A percentile compares a stretch with the other conserved stretches of the same genome.
These are phyloP conservation scores for Dendrophyllia cribrosa DNA, from an alignment of 64 coral and sea anemone species.

Conservation along the genomic window DNA sequence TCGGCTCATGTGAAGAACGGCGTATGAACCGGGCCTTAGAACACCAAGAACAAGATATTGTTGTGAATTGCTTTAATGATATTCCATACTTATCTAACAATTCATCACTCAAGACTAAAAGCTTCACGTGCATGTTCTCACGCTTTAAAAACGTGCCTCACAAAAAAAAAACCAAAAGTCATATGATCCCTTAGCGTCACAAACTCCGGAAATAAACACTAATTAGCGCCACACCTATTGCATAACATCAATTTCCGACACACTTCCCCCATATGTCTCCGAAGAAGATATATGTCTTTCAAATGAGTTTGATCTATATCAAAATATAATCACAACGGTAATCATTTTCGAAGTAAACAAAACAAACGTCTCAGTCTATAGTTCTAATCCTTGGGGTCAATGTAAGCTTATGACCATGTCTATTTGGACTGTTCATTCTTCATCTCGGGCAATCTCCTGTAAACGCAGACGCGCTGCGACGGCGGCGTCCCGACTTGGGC, in stretches of 20 bases:
- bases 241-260: neutral
- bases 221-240: conserved; percentile 6
- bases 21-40: too few relatives aligned
- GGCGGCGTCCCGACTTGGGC: conserved; percentile 59
- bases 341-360: neutral
- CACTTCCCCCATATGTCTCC: neutral
- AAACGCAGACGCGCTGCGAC: conserved; percentile 16
- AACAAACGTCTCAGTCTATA: neutral
- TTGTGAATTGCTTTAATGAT: too few relatives aligned
- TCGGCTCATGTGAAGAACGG: too few relatives aligned
- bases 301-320: neutral
- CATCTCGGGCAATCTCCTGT: conserved; percentile 52
- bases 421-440: neutral
- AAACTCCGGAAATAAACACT: neutral
- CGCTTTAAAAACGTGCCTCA: too few relatives aligned
- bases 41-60: too few relatives aligned
- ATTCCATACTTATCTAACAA: too few relatives aligned
- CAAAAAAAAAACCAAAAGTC: too few relatives aligned
- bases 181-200: too few relatives aligned
- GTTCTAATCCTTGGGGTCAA: neutral
- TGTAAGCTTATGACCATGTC: neutral
- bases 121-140: too few relatives aligned
- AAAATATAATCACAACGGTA: neutral
- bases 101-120: too few relatives aligned
- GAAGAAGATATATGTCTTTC: conserved; percentile 1